Evolutionary conservation across 2,888 invertebrate species (phyloP), one percentile per base, ranked within the genome.

Genomic region (Sturmia bella): DNA sequence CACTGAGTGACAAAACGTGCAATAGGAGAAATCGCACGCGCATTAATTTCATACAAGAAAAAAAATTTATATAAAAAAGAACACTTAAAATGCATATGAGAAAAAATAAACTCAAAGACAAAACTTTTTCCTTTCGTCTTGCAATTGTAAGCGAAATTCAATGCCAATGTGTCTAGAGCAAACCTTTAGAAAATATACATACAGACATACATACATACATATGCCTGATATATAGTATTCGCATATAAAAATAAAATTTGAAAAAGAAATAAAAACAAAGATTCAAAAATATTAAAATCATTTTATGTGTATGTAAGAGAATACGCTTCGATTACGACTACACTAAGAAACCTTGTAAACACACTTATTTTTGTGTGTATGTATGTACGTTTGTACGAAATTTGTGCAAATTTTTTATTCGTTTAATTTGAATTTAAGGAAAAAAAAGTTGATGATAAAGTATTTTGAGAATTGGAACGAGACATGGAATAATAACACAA

Each of bases 91-190:
- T 43, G 56, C 52, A 73, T 48, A 27, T 68, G 19, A 69, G 48
- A 61, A 68, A 75, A 61, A 37, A 72, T 68, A 72, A 70, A 78
- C 43, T 76, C 83, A 84, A 80, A 74, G 13, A 4, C 64, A 66
- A 41, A 39, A 24, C 15, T 39, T 68, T 56, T 75, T 84, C 43
- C 12, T 15, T 45, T 43, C 32, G n/a, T 43, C 43, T 82, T 85
- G 86, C 88, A 66, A 45, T 70, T 69, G 82, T 70, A 84, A 86
- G 87, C 85, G 89, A 86, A 89, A 88, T 88, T 86, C 84, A 88
- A 88, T 87, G 80, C 86, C 86, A 84, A 68, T 82, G 70, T 85
- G 85, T 87, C 85, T 85, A 76, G 72, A 50, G 69, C 39, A 45
- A 50, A 76, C 69, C 43, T 70, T 19, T 72, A 54, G 12, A 32